phyloP scores from a whole-genome alignment of 1,140 invertebrate genomes.

The Drosophila obscura region DNA sequence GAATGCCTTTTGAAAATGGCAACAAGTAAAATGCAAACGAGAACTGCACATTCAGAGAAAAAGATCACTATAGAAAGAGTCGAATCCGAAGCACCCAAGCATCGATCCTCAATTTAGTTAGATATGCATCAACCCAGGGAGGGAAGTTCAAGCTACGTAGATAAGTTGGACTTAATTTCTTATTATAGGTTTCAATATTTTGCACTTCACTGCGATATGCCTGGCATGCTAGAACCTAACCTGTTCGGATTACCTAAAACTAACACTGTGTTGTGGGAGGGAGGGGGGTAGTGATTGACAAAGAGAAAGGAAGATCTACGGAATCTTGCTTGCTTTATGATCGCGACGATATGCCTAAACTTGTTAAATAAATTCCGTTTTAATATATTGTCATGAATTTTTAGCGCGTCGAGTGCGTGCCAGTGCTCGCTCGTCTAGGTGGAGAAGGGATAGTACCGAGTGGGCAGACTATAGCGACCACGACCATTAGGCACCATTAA shows the following conservation, averaged over 20 bases:
- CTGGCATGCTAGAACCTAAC: conserved; percentile 48
- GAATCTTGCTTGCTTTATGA: conserved; percentile 58
- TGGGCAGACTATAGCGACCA: conserved; percentile 42
- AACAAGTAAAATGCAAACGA: conserved; percentile 21
- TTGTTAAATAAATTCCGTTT: conserved; percentile 76
- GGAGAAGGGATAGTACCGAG: conserved; percentile 39
- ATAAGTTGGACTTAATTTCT: conserved; percentile 15
- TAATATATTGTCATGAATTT: conserved; percentile 75
- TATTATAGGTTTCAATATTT: conserved; percentile 16
- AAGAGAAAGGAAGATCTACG: conserved; percentile 3
- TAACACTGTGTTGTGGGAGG: conserved; percentile 27
- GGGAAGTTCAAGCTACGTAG: background rate
- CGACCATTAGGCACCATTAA: conserved; percentile 60
- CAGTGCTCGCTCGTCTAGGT: conserved; percentile 28
- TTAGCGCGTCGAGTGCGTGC: conserved; percentile 37
- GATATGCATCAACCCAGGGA: too few species aligned
- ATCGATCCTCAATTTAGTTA: too few species aligned
- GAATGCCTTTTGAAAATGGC: conserved; percentile 10
- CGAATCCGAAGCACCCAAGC: conserved; percentile 1
- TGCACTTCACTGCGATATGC: conserved; percentile 42
- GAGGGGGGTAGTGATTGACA: background rate
- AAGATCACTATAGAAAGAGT: background rate
- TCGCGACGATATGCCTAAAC: conserved; percentile 75
- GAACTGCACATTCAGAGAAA: conserved; percentile 19
- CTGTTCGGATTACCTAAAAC: conserved; percentile 22